Base-by-base conservation (phyloP, 2,888 invertebrate genomes). In the Dione juno region DNA sequence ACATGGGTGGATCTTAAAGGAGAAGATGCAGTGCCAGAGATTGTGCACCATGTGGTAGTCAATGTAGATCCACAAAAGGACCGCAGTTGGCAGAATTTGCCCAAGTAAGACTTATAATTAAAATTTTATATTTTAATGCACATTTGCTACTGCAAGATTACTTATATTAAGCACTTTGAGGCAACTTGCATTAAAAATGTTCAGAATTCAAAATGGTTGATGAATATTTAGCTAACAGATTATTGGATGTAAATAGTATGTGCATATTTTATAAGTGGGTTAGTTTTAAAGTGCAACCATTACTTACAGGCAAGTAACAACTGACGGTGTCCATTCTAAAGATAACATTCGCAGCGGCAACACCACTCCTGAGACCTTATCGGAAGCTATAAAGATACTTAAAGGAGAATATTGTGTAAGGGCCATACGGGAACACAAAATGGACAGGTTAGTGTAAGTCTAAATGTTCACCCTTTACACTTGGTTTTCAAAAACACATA, bases 1-100 rank as follows among this genome's bases (percentile, higher is more conserved):
- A 99, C 98, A 0, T 99, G 99, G 99, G 97, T 99, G 10, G 99
- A 99, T 89, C 92, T 99, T 76, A 99, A 99, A 88, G 99, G 99
- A 1, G 98, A 99, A 89, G 99, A 99, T 88, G 96, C 98, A 3
- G 99, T 99, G 0, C 99, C 99, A 0, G 99, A 99, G 87, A 99
- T 99, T 0, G 99, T 99, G 0, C 99, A 99, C 87, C 99, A 99
- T 88, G 98, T 99, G 48, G 98, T 98, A 0, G 96, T 96, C 64
- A 94, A 95, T 79, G 96, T 98, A 0, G 97, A 99, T 91, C 98
- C 98, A 0, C 95, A 96, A 78, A 95, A 94, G 79, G 98, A 99
- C 84, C 94, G 94, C 69, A 91, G 91, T 16, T 99, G 98, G 98
- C 95, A 96, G 77, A 95, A 94, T 69, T 77, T 90, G 48, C 86